These are phyloP conservation scores for Pomacea canaliculata DNA, from an alignment of 2,888 invertebrate genomes.

Conservation along the genomic window DNA sequence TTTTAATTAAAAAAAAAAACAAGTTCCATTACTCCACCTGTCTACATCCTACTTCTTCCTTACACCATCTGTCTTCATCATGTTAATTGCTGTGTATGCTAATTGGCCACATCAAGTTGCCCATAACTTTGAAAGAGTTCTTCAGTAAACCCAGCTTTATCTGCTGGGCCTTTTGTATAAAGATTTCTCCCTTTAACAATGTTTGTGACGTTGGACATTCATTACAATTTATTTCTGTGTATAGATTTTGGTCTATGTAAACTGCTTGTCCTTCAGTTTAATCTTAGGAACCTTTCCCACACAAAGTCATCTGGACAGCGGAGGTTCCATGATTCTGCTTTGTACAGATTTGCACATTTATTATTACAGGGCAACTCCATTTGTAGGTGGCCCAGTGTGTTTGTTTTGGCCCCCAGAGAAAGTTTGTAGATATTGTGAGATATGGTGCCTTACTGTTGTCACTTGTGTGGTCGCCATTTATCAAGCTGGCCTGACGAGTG, in stretches of 20 bases:
- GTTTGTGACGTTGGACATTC: constrained; percentile 10
- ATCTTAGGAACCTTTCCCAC: neutral
- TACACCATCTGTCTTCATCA: no score
- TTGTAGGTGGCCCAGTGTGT: constrained; percentile 8
- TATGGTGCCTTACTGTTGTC: constrained; percentile 20
- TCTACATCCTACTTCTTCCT: no score
- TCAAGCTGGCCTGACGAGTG: constrained; percentile 16
- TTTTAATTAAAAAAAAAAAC: neutral
- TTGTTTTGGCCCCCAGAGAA: constrained; percentile 4
- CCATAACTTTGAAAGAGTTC: no score
- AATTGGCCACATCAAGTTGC: no score
- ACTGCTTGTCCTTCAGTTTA: constrained; percentile 9
- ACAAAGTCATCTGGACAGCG: no score
- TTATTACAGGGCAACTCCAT: constrained; percentile 13
- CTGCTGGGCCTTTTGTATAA: constrained; percentile 19
- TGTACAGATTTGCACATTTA: constrained; percentile 20
- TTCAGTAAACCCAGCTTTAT: neutral
- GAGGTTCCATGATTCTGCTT: constrained; percentile 16
- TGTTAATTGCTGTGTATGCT: no score
- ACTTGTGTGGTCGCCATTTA: constrained; percentile 18
- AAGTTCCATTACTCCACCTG: no score
- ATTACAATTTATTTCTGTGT: constrained; percentile 14
- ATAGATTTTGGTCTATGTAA: constrained; percentile 24
- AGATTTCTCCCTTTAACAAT: constrained; percentile 1
- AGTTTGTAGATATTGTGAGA: constrained; percentile 17